These are phyloP conservation scores for Trematocara caparti DNA, from an alignment of 2,797 vertebrate genomes.

Conservation along the genomic window DNA sequence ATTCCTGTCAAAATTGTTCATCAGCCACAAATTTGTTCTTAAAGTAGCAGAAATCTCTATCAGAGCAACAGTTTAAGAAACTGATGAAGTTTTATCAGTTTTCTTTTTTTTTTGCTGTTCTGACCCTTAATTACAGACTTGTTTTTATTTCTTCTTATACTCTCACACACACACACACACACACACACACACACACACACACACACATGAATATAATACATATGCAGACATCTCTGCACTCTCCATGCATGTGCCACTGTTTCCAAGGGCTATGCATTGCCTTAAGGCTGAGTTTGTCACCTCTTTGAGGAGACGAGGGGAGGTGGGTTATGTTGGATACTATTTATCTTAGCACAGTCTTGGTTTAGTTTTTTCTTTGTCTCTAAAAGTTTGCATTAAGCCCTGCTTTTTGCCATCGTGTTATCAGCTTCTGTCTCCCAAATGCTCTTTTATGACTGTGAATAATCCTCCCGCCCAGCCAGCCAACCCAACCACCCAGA, in stretches of 20 bases:
- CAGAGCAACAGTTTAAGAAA: background rate
- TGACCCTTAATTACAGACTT: background rate
- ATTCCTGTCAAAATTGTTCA: background rate
- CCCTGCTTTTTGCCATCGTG: background rate
- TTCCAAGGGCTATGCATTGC: slow-evolving; percentile 81
- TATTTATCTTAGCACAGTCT: slow-evolving; percentile 28
- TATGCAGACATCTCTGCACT: slow-evolving; percentile 47
- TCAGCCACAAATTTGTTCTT: background rate
- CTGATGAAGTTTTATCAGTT: background rate
- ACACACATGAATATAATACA: background rate
- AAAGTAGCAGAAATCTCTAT: background rate
- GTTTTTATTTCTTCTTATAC: background rate
- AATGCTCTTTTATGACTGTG: background rate
- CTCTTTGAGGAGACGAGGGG: slow-evolving; percentile 14
- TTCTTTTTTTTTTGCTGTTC: background rate
- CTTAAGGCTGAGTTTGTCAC: slow-evolving; percentile 68
- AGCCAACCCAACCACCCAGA: background rate
- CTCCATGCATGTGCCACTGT: slow-evolving; percentile 73
- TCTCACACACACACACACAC: background rate
- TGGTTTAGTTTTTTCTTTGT: slow-evolving; percentile 3
- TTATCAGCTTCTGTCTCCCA: background rate
- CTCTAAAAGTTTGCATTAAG: background rate
- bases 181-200: background rate
- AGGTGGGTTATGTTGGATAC: slow-evolving; percentile 5
- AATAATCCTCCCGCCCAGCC: background rate